Evolutionary conservation across 1,140 invertebrate species (phyloP).

Genomic region (Bombus superbus): DNA sequence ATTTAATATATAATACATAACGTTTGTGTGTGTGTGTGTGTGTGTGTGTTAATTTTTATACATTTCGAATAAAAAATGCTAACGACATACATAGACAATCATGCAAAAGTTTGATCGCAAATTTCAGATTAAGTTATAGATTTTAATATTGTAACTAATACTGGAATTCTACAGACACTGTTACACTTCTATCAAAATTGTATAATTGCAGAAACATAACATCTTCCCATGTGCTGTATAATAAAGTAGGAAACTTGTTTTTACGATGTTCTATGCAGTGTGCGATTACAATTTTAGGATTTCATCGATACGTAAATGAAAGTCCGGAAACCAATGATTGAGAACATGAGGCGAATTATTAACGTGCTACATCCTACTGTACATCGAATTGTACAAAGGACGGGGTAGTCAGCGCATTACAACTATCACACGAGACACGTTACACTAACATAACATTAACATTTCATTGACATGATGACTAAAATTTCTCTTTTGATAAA

Average conservation of each 20-base stretch:
- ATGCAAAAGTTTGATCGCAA: neutral
- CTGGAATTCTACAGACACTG: no score
- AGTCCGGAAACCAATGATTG: constrained; percentile 18
- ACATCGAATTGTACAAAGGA: neutral
- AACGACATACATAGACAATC: neutral
- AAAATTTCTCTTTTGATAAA: neutral
- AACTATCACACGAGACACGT: neutral
- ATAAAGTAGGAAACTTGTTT: neutral
- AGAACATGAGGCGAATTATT: constrained; percentile 3
- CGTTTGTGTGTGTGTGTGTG: no score
- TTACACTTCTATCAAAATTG: neutral
- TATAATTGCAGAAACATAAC: neutral
- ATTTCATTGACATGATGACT: neutral
- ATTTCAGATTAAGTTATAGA: neutral
- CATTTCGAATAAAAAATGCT: neutral
- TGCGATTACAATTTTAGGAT: constrained; percentile 2
- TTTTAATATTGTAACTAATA: no score
- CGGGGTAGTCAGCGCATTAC: neutral
- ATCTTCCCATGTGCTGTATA: neutral
- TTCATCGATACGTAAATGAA: neutral
- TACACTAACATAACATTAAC: neutral
- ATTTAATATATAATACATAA: no score
- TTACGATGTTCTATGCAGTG: neutral
- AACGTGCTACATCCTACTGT: neutral
- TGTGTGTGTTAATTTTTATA: neutral